Evolutionary conservation across 2,797 vertebrate species (phyloP).

Genomic region (Tympanoctomys barrerae): DNA sequence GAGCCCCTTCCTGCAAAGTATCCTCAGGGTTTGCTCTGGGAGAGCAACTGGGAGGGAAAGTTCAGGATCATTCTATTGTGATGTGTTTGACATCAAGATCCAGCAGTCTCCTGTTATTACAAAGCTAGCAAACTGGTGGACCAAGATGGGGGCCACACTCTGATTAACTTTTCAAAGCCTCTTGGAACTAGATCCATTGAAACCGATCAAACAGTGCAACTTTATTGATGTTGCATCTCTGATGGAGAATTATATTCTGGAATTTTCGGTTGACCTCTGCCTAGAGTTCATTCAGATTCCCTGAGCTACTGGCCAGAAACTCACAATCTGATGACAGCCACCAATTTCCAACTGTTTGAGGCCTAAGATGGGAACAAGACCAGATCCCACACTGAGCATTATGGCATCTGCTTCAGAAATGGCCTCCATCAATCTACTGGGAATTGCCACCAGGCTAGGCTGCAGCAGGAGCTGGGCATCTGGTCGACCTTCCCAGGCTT

Average conservation of each 20-base stretch:
- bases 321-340: slow-evolving; percentile 45
- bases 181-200: neutral
- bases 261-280: slow-evolving; percentile 29
- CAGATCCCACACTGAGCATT: neutral
- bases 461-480: slow-evolving; percentile 18
- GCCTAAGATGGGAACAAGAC: neutral
- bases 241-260: slow-evolving; percentile 31
- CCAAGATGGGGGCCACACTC: neutral
- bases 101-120: slow-evolving; percentile 36
- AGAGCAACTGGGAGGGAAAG: slow-evolving; percentile 45
- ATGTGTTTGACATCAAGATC: neutral
- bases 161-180: slow-evolving; percentile 16
- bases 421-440: neutral
- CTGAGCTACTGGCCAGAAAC: slow-evolving; percentile 62
- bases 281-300: slow-evolving; percentile 50
- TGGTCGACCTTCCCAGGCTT: slow-evolving; percentile 40
- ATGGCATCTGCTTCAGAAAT: slow-evolving; percentile 31
- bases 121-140: slow-evolving; percentile 44
- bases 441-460: neutral
- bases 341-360: slow-evolving; percentile 33
- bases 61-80: neutral
- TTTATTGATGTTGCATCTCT: neutral
- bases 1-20: slow-evolving; percentile 43
- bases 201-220: slow-evolving; percentile 1
- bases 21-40: slow-evolving; percentile 22